Base-by-base conservation (phyloP, 2,113 vertebrate species). In the Chlorodrepanis virens region DNA sequence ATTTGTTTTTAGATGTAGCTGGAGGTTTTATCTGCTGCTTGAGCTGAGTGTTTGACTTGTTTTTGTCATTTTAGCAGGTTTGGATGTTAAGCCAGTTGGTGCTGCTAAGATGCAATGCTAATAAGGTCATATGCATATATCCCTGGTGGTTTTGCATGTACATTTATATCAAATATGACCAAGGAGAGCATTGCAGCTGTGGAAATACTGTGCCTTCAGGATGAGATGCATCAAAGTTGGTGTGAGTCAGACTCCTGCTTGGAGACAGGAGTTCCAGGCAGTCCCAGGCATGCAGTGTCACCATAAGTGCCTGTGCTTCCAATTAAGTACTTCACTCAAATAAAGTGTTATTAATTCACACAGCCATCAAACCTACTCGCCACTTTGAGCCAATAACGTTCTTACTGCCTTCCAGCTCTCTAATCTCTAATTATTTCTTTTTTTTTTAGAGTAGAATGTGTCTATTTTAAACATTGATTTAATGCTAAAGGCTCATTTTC, bases 181-280 rank as follows among this genome's bases (percentile, higher is more conserved):
- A 54, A 53, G 52, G 40, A 49, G 56, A 75, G 56, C 44, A 63
- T 52, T 63, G 76, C 28, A 3, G n/a, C 15, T 37, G 12, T 79
- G 74, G 40, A 71, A 70, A 28, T 14, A 8, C 39, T 61, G 54
- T 65, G 63, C 31, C 24, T 75, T 80, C 25, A 25, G 64, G 42
- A 19, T 0, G 4, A 90, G 44, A 76, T n/a, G 60, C 50, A 7
- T 52, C 39, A 18, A 42, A 57, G 49, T 6, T 31, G 50, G 23
- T 12, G 14, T 90, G 96, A 96, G 57, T 97, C 92, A 94, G 33
- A 4, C 17, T 85, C 27, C 19, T 80, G 70, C 77, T 52, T 75
- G 50, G 85, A 87, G 60, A 84, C 85, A 70, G 25, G 11, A 31
- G 53, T 57, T 87, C 28, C 31, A 68, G 56, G 92, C 92, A 42